phyloP scores from a whole-genome alignment of 2,888 invertebrate species.

The Tipula helvola region DNA sequence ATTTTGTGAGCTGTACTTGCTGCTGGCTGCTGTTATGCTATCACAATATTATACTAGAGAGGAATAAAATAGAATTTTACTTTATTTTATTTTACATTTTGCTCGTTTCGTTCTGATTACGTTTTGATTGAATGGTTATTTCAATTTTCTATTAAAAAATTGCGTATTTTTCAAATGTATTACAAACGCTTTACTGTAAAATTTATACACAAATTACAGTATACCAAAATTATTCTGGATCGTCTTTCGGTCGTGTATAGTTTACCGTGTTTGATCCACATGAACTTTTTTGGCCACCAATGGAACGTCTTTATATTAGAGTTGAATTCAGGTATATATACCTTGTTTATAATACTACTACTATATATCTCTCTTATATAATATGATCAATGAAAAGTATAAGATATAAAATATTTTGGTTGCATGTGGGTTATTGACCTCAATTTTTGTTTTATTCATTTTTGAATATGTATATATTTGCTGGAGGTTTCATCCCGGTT shows the following conservation, averaged over 20 bases:
- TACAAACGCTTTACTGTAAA: background rate
- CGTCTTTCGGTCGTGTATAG: background rate
- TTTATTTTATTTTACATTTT: background rate
- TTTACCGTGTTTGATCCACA: background rate
- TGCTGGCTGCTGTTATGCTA: background rate
- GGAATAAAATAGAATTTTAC: background rate
- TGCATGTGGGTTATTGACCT: background rate
- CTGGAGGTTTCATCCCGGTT: background rate
- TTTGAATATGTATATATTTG: background rate
- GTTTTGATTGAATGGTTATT: slow-evolving; percentile 4
- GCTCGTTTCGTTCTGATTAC: slow-evolving; percentile 4
- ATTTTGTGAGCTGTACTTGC: background rate
- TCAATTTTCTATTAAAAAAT: background rate
- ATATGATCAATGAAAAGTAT: background rate
- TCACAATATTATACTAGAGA: background rate
- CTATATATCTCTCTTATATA: background rate
- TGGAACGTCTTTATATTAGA: background rate
- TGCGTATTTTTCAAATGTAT: background rate
- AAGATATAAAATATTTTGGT: background rate
- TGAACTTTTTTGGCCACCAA: background rate
- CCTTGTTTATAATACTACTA: no score
- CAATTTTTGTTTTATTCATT: background rate
- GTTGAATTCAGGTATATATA: background rate
- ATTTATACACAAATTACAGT: background rate
- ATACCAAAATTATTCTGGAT: background rate